Evolutionary conservation across 2,113 vertebrate species (phyloP).

Genomic region (Oryzias celebensis): DNA sequence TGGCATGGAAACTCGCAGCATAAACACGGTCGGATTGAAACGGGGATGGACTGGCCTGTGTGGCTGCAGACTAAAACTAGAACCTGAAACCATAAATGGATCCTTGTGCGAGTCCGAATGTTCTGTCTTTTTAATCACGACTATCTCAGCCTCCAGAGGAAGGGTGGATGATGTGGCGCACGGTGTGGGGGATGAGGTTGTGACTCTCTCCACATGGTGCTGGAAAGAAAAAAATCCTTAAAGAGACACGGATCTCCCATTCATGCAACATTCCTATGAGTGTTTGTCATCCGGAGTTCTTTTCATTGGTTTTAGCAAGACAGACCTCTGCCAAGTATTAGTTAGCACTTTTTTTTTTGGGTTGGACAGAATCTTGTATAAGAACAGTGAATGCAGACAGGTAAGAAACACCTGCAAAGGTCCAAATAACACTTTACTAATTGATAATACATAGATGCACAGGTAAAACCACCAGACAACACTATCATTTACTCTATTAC

Average conservation of each 20-base stretch:
- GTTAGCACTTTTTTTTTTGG: slow-evolving; percentile 34
- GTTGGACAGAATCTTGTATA: slow-evolving; percentile 34
- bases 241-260: slow-evolving; percentile 49
- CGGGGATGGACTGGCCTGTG: neutral
- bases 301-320: slow-evolving; percentile 55
- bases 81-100: slow-evolving; percentile 21
- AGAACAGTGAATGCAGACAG: slow-evolving; percentile 42
- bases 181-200: slow-evolving; percentile 31
- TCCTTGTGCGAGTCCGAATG: slow-evolving; percentile 14
- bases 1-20: slow-evolving; percentile 32
- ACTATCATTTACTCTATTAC: slow-evolving; percentile 36
- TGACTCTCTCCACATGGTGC: slow-evolving; percentile 47
- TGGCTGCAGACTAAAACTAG: slow-evolving; percentile 2
- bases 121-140: slow-evolving; percentile 8
- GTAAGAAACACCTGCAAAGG: slow-evolving; percentile 33
- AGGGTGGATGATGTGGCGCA: slow-evolving; percentile 66
- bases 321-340: slow-evolving; percentile 38
- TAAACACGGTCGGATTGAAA: slow-evolving; percentile 19
- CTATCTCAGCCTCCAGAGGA: slow-evolving; percentile 22
- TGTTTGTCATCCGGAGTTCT: slow-evolving; percentile 52
- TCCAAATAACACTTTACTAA: slow-evolving; percentile 37
- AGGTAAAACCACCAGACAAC: slow-evolving; percentile 11
- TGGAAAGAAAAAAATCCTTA: slow-evolving; percentile 25
- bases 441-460: slow-evolving; percentile 33
- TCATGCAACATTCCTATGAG: slow-evolving; percentile 57